A percentile compares a stretch with the other conserved stretches of the same genome.
Conservation (phyloP, 2,888 invertebrate species). For the Melinaea marsaeus region DNA sequence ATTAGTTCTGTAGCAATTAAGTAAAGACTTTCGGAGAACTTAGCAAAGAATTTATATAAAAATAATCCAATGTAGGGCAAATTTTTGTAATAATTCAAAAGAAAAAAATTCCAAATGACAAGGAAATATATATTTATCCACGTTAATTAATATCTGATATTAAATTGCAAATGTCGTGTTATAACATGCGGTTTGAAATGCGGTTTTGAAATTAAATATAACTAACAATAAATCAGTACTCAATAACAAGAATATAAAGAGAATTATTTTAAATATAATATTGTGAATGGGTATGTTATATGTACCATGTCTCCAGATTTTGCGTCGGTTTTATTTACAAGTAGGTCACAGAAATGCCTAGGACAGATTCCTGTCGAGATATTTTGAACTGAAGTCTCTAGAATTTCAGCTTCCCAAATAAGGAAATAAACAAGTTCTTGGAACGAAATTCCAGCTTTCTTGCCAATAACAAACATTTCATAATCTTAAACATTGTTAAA, state of each 20-base stretch:
- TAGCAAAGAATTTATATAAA: not conserved
- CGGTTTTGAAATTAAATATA: not conserved
- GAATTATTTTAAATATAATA: not conserved
- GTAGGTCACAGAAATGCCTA: not conserved
- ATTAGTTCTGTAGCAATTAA: not conserved
- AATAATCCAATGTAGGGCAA: no score
- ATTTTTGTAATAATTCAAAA: no score
- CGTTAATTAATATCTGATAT: not conserved
- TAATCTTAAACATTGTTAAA: no score
- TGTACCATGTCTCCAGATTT: not conserved
- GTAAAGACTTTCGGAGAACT: not conserved
- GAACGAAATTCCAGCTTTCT: not conserved
- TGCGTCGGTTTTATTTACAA: not conserved
- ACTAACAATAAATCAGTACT: not conserved
- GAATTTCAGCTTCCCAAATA: not conserved
- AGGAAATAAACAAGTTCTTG: not conserved
- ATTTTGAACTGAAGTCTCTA: not conserved
- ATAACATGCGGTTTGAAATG: not conserved
- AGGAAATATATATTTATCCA: not conserved
- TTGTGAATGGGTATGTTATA: not conserved
- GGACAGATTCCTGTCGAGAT: slow-evolving; percentile 3
- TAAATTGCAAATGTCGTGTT: not conserved
- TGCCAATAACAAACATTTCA: not conserved
- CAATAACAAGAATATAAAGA: no score
- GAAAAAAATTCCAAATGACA: not conserved